Evolutionary conservation across 2,113 vertebrate genomes (phyloP), one percentile per base, ranked within the genome.

Genomic region (Capricornis sumatraensis): DNA sequence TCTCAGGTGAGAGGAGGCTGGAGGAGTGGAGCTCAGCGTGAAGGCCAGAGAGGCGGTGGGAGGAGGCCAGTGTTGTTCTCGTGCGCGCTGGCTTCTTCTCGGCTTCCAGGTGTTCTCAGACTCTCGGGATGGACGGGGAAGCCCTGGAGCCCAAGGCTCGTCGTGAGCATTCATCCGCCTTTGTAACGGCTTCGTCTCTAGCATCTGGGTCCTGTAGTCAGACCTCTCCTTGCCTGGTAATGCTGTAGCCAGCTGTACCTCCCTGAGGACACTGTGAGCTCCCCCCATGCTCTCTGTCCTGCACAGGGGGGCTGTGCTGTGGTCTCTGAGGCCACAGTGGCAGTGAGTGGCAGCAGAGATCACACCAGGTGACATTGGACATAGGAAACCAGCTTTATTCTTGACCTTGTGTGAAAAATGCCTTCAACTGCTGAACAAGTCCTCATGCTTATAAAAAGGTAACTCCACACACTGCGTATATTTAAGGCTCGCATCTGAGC

Each of bases 1-100:
- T 91, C 79, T 86, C 17, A 76, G 85, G 85, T 96, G 74, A 88
- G 90, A 95, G 84, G 79, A 88, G 62, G 93, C 96, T 83, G 91
- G 89, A 97, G 47, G 81, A 79, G 10, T 78, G 60, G 76, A 95
- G 43, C 36, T 84, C 78, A 50, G 74, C 76, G 90, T 13, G 95
- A 81, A 92, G 95, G 83, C 87, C 45, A 13, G 71, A 23, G 93
- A 67, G 23, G 28, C 91, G 57, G 91, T 78, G 90, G 90, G 95
- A 92, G 95, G 89, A 97, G 96, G 95, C 97, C 88, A 97, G 97
- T 91, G 93, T 2, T 9, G 4, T 83, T 86, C 53, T 50, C 21
- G 17, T 2, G n/a, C 40, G n/a, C 7, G 64, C 81, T 57, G 57
- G 82, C 27, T 50, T n/a, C 23, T 45, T 93, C 30, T 47, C 3